Evolutionary conservation across 2,888 invertebrate species (phyloP), one percentile per base, ranked within the genome.

Genomic region (Drosophila pseudotalamancana): DNA sequence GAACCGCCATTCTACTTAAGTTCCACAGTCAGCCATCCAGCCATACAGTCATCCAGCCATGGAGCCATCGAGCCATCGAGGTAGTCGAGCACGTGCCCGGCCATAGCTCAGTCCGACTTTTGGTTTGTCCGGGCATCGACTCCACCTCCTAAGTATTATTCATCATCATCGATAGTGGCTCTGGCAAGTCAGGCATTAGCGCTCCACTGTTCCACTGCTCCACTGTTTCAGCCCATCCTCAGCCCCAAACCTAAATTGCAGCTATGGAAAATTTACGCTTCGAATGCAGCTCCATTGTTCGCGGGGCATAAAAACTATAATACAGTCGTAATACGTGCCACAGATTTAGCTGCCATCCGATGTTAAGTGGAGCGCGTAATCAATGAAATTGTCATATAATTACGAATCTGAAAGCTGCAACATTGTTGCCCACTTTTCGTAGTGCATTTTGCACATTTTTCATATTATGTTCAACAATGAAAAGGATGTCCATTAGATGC

Each of bases 361-460:
- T 69, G 63, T 37, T 51, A 63, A 54, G 66, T 72, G 69, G 48
- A 63, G 51, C 74, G 51, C 69, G 62, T 77, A 84, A 74, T 85
- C 78, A 78, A 72, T 81, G 66, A 74, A 85, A 81, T 74, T 74
- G 62, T 81, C 75, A 59, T 63, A 81, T 78, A 80, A 84, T 84
- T 80, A 71, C 63, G 66, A 50, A 42, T 42, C 43, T 27, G 32
- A 63, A 59, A 68, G 32, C 34, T 37, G 37, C 35, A 16, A 34
- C 63, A 59, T 59, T 72, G 62, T 68, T 55, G 59, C 32, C 39
- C 74, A 53, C 55, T 48, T 54, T 43, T 54, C 42, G 42, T 40
- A 34, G 39, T 55, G 29, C 29, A 31, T 3, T 32, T 23, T 18
- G 18, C n/a, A 23, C 8, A 18, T 35, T 32, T 31, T 21, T 45